phyloP scores from a whole-genome alignment of 2,888 invertebrate genomes.

The Agapetus fuscipes region DNA sequence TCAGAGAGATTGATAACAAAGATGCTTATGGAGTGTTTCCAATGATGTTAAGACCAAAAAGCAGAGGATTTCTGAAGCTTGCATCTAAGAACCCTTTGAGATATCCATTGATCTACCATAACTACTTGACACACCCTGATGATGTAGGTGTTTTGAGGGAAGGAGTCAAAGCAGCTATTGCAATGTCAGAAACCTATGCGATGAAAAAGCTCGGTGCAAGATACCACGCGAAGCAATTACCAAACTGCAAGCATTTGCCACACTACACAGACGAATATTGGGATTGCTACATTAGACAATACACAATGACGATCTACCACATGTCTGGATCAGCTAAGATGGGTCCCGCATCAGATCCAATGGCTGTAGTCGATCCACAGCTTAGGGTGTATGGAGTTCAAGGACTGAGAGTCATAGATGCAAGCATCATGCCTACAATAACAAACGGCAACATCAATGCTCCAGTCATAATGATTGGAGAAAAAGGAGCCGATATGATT shows the following conservation, averaged over 20 bases:
- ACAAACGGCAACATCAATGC: constrained; percentile 85
- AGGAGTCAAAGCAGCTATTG: constrained; percentile 77
- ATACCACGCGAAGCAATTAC: constrained; percentile 62
- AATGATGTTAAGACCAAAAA: constrained; percentile 84
- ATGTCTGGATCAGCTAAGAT: constrained; percentile 78
- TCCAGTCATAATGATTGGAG: constrained; percentile 79
- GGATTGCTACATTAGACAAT: constrained; percentile 75
- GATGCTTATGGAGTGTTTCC: constrained; percentile 79
- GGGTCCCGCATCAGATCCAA: constrained; percentile 66
- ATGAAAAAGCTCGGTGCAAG: constrained; percentile 71
- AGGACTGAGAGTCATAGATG: constrained; percentile 75
- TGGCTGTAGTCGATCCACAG: constrained; percentile 73
- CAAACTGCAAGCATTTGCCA: constrained; percentile 74
- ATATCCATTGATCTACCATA: constrained; percentile 83
- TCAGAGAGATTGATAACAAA: constrained; percentile 56
- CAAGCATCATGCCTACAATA: constrained; percentile 80
- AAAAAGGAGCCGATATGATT: constrained; percentile 76
- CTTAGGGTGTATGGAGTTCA: constrained; percentile 67
- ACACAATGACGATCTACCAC: constrained; percentile 83
- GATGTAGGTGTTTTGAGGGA: constrained; percentile 77
- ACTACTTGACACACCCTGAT: constrained; percentile 80
- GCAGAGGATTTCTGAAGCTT: constrained; percentile 70
- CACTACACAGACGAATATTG: constrained; percentile 76
- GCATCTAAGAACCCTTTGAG: constrained; percentile 59
- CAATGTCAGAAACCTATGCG: constrained; percentile 68